Conservation (phyloP, 2,797 vertebrate species). For the Sphenopsis melanotis region DNA sequence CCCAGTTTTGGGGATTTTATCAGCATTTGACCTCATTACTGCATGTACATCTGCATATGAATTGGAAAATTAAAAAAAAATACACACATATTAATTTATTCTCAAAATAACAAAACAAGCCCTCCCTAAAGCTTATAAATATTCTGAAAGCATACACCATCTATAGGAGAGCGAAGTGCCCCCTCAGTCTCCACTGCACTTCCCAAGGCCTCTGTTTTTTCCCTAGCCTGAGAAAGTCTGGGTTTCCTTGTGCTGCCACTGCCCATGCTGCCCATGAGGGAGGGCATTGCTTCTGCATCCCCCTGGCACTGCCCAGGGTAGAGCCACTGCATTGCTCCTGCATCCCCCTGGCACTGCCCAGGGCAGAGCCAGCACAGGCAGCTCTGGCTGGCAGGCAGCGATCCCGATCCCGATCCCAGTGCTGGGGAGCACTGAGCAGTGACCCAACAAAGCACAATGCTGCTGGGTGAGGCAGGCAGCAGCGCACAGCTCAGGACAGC, state of each 20-base stretch:
- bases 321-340: not conserved
- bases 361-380: not conserved
- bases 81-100: not conserved
- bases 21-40: not conserved
- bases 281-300: not conserved
- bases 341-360: too few relatives aligned
- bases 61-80: not conserved
- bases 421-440: not conserved
- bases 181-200: not conserved
- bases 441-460: not conserved
- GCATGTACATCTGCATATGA: not conserved
- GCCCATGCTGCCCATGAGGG: not conserved
- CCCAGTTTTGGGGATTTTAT: not conserved
- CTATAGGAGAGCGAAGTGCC: not conserved
- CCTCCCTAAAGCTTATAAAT: not conserved
- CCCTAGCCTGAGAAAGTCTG: too few relatives aligned
- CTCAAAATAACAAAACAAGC: not conserved
- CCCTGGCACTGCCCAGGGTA: not conserved
- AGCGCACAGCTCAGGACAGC: not conserved
- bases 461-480: not conserved
- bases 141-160: not conserved
- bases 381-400: not conserved
- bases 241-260: rapidly evolving
- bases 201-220: not conserved
- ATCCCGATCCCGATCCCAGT: not conserved